These are phyloP conservation scores for Drosophila albomicans DNA, from an alignment of 1,140 invertebrate species.

Conservation along the genomic window DNA sequence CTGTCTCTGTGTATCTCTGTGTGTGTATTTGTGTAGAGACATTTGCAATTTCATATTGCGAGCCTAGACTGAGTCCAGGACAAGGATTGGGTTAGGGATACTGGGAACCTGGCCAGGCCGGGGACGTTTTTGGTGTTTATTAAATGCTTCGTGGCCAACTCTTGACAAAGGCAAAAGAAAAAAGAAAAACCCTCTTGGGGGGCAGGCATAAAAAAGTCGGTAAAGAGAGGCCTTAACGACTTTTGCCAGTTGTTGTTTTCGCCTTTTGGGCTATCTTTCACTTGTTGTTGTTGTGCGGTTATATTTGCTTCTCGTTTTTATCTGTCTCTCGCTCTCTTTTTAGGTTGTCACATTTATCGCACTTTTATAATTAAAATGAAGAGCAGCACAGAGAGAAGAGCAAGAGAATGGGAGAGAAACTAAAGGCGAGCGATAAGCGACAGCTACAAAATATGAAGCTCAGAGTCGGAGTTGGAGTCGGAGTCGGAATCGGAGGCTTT, in stretches of 20 bases:
- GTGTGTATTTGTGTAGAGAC: conserved; percentile 24
- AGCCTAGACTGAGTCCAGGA: conserved; percentile 5
- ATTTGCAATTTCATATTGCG: conserved; percentile 55
- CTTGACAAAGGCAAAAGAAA: conserved; percentile 50
- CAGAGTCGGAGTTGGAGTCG: not conserved
- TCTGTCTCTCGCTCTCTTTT: conserved; percentile 45
- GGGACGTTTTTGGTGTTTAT: conserved; percentile 55
- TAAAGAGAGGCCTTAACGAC: conserved; percentile 58
- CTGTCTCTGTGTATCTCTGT: not conserved
- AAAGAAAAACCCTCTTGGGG: conserved; percentile 33
- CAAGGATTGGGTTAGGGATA: conserved; percentile 4
- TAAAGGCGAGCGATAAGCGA: conserved; percentile 41
- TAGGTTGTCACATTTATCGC: conserved; percentile 78
- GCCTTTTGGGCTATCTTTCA: conserved; percentile 32
- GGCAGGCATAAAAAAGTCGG: conserved; percentile 53
- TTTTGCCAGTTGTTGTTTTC: conserved; percentile 50
- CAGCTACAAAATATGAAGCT: conserved; percentile 39
- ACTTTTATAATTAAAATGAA: conserved; percentile 79
- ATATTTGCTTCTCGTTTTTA: conserved; percentile 7
- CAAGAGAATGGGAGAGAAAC: conserved; percentile 3
- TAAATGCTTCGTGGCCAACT: conserved; percentile 65
- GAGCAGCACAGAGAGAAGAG: not conserved
- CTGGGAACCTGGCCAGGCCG: not conserved
- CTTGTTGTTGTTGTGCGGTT: conserved; percentile 11
- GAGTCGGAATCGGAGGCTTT: not conserved